phyloP scores from a whole-genome alignment of 2,797 vertebrate genomes.

The Neomorphus geoffroyi region DNA sequence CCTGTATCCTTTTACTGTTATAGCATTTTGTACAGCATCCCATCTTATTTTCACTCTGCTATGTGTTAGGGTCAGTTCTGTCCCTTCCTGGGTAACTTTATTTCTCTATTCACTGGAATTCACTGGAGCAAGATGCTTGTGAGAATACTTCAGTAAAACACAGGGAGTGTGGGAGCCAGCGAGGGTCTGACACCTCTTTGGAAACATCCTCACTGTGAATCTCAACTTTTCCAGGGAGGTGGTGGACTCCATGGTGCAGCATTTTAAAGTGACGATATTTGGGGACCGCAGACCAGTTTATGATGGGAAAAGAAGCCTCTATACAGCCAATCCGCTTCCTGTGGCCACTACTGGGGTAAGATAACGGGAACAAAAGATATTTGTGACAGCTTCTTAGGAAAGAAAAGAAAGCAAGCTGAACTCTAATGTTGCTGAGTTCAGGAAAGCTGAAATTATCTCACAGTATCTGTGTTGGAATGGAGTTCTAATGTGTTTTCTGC shows the following conservation, averaged over 20 bases:
- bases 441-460: background rate
- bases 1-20: background rate
- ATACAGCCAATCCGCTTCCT: slow-evolving; percentile 93
- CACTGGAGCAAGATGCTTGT: background rate
- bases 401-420: background rate
- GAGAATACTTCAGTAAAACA: slow-evolving; percentile 26
- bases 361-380: background rate
- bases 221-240: slow-evolving; percentile 85
- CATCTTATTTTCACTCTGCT: background rate
- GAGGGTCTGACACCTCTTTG: background rate
- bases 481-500: background rate
- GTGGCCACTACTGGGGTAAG: slow-evolving; percentile 92
- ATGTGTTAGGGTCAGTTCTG: background rate
- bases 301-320: slow-evolving; percentile 97
- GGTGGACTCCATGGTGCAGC: slow-evolving; percentile 98
- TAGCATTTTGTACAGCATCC: background rate
- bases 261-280: slow-evolving; percentile 99
- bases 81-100: background rate
- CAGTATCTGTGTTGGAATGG: background rate
- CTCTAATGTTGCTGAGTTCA: background rate
- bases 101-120: background rate
- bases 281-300: slow-evolving; percentile 95
- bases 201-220: background rate
- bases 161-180: background rate
- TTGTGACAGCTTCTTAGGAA: background rate